These are phyloP conservation scores for Dryobates pubescens DNA, from an alignment of 2,797 vertebrate species.

Conservation along the genomic window DNA sequence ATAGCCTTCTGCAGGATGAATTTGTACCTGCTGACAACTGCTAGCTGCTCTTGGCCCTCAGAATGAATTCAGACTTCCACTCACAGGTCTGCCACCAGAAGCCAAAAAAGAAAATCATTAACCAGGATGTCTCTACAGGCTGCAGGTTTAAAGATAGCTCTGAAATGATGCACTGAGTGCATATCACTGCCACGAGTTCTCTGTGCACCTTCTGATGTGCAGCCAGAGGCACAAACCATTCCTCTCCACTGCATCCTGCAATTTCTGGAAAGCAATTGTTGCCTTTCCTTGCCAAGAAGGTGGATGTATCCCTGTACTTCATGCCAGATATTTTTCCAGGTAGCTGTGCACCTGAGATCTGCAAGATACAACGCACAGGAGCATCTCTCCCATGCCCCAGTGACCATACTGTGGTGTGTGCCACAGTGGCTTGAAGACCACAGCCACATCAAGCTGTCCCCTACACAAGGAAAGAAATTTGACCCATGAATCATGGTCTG, in stretches of 20 bases:
- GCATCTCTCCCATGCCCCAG: rapidly evolving
- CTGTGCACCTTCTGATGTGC: neutral
- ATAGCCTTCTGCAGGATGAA: neutral
- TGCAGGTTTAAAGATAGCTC: neutral
- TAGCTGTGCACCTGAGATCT: neutral
- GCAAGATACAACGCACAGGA: rapidly evolving
- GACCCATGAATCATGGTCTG: neutral
- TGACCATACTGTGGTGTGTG: neutral
- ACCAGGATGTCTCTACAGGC: neutral
- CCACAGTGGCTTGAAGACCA: neutral
- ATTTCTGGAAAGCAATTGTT: neutral
- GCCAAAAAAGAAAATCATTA: neutral
- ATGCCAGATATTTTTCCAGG: neutral
- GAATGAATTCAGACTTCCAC: neutral
- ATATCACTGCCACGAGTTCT: neutral
- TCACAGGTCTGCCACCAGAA: neutral
- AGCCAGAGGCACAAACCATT: rapidly evolving
- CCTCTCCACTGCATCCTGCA: neutral
- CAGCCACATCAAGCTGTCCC: neutral
- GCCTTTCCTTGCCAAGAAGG: too few relatives aligned
- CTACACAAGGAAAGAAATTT: rapidly evolving
- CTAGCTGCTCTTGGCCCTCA: neutral
- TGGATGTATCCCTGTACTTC: neutral
- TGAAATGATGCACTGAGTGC: neutral
- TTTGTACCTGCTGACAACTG: neutral